Evolutionary conservation across 2,888 invertebrate genomes (phyloP).

Genomic region (Diogma glabrata): DNA sequence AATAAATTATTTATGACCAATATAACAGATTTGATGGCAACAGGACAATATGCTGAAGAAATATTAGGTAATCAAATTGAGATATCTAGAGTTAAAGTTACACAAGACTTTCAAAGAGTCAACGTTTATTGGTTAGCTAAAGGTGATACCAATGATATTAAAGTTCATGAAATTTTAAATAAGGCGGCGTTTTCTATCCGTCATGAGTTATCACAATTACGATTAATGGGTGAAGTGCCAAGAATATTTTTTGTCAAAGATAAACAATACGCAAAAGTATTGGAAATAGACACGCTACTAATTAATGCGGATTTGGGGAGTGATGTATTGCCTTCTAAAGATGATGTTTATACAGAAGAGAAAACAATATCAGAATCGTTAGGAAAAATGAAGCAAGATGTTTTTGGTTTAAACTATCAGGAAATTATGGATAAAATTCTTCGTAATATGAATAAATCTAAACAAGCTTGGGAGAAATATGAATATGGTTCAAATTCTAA

Average conservation of each 20-base stretch:
- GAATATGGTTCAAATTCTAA: constrained; percentile 17
- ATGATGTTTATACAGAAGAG: not conserved
- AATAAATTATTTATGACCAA: constrained; percentile 74
- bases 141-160: constrained; percentile 39
- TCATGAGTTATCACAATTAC: constrained; percentile 59
- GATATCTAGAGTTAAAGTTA: constrained; percentile 57
- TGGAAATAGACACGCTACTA: constrained; percentile 49
- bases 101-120: constrained; percentile 51
- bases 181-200: constrained; percentile 47
- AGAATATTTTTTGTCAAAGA: constrained; percentile 62
- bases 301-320: constrained; percentile 54
- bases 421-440: constrained; percentile 47
- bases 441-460: constrained; percentile 41
- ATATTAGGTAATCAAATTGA: constrained; percentile 57
- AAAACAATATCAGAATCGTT: constrained; percentile 35
- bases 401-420: constrained; percentile 56
- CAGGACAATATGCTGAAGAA: constrained; percentile 49
- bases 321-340: constrained; percentile 40
- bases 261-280: constrained; percentile 40
- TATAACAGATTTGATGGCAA: constrained; percentile 66
- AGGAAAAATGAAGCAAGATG: constrained; percentile 60
- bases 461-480: constrained; percentile 41
- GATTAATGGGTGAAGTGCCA: constrained; percentile 65
- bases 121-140: constrained; percentile 63
- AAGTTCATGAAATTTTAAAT: constrained; percentile 43